Evolutionary conservation across 2,888 invertebrate species (phyloP).

Genomic region (Amblyjoppa proteus): DNA sequence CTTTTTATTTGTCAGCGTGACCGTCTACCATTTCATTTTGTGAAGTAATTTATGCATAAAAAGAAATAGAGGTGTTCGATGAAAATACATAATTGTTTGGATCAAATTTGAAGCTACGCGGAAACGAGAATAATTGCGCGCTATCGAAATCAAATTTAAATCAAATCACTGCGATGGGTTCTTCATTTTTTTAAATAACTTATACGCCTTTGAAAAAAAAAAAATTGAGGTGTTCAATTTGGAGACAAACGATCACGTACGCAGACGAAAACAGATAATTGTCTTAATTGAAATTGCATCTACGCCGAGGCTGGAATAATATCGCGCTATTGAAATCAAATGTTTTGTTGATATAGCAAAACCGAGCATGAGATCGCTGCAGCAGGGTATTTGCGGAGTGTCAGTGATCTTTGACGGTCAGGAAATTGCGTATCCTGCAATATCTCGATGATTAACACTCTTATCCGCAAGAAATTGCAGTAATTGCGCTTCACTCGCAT

Average conservation of each 20-base stretch:
- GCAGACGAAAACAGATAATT: background rate
- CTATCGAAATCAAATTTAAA: background rate
- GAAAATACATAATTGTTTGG: background rate
- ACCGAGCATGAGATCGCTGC: too few relatives aligned
- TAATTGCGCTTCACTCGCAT: background rate
- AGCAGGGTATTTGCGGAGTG: background rate
- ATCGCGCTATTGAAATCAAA: background rate
- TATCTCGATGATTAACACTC: background rate
- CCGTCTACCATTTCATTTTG: background rate
- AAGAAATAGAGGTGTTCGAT: background rate
- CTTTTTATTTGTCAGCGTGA: background rate
- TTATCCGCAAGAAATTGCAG: background rate
- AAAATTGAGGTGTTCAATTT: background rate
- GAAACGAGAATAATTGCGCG: background rate
- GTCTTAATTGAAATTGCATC: background rate
- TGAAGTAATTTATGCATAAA: too few relatives aligned
- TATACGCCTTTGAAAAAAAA: background rate
- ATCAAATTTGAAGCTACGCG: background rate
- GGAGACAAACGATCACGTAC: background rate
- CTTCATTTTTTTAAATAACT: background rate
- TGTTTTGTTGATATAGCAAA: too few relatives aligned
- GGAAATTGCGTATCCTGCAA: constrained; percentile 20
- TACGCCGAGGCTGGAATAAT: background rate
- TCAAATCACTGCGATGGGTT: too few relatives aligned
- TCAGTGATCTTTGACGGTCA: constrained; percentile 14